Evolutionary conservation across 2,113 vertebrate species (phyloP), one percentile per base, ranked within the genome.

Genomic region (Corythornis madagascariensis): DNA sequence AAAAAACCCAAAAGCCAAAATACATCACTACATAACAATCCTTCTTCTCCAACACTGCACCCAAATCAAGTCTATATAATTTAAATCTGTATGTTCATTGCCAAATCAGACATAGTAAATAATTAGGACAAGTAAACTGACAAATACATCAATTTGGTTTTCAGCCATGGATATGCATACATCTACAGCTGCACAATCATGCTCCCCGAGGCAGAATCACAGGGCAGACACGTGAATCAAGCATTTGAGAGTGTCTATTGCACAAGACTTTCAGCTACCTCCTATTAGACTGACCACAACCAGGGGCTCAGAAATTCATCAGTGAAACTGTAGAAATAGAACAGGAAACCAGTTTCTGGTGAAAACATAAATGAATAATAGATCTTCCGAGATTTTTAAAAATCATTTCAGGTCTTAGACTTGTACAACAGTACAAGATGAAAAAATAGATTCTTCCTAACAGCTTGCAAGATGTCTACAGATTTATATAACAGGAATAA

Each of bases 401-500:
- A 77, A 86, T 57, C 1, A 60, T 64, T 89, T 88, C 28, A 57
- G 42, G 57, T 75, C 53, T 84, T 61, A 4, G 40, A 48, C 67
- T 81, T 70, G 45, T 21, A 50, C 13, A 73, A 77, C 6, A 50
- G 8, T 40, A 38, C 4, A 38, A 38, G 64, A 61, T 8, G 29
- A 82, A 87, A 90, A 86, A 88, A 35, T 2, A 67, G 20, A 48
- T 56, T 83, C 40, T 48, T 86, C 35, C 1, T 38, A 83, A 91
- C 33, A 88, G 43, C 50, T 83, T 89, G 69, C 22, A 93, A 89
- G 74, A 76, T 72, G 45, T 50, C 73, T 65, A 61, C 60, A 69
- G 65, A 87, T 35, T 70, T 77, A 57, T 56, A 18, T 24, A 91
- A n/a, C 31, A 81, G n/a, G 56, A 91, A 86, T 88, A 89, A 93